These are phyloP conservation scores for Dromiciops gliroides DNA, from an alignment of 2,113 vertebrate genomes.

Conservation along the genomic window DNA sequence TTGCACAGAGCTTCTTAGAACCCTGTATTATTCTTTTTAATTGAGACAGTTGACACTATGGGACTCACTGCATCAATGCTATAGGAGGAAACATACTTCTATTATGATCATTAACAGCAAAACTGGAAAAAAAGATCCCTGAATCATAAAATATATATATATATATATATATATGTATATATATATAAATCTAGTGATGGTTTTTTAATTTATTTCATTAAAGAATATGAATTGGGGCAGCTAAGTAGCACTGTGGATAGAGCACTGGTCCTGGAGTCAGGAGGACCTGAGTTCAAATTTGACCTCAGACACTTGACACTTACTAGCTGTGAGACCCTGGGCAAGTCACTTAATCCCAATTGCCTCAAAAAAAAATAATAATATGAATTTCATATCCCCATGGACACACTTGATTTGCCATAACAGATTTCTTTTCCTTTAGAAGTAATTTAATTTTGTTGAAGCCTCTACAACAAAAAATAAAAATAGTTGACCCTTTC, in stretches of 20 bases:
- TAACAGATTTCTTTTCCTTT: constrained; percentile 39
- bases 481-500: constrained; percentile 8
- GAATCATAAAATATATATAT: no score
- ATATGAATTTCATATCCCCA: constrained; percentile 37
- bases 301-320: no score
- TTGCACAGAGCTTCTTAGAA: constrained; percentile 28
- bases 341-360: no score
- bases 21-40: constrained; percentile 54
- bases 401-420: constrained; percentile 46
- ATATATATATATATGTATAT: no score
- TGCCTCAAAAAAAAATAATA: no score
- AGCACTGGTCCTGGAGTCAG: no score
- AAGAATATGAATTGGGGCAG: constrained; percentile 48
- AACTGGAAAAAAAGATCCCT: constrained; percentile 52
- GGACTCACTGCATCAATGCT: constrained; percentile 40
- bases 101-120: constrained; percentile 45
- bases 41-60: constrained; percentile 46
- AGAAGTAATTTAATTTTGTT: constrained; percentile 35
- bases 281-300: no score
- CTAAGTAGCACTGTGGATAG: no score
- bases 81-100: constrained; percentile 32
- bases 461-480: constrained; percentile 26
- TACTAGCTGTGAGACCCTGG: no score
- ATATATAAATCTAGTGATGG: constrained; percentile 3
- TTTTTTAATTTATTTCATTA: constrained; percentile 56